Percentiles rank a stretch among this genome's conserved stretches.
phyloP scores from a whole-genome alignment of 1,140 invertebrate species.

The Bombyx mori region DNA sequence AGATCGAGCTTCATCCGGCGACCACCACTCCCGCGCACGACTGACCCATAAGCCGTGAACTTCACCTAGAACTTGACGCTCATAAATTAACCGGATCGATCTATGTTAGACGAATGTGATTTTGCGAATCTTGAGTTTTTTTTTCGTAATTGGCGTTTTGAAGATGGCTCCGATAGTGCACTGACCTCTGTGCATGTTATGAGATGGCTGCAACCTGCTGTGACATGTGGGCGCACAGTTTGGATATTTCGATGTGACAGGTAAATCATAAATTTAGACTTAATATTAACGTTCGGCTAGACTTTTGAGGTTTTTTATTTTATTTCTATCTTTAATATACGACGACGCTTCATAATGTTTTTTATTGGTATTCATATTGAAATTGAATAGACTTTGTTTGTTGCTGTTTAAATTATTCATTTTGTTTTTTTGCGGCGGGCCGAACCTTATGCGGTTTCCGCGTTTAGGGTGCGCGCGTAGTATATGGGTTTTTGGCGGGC shows the following conservation, averaged over 20 bases:
- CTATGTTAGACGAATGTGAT: slow-evolving; percentile 47
- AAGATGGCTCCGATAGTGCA: slow-evolving; percentile 3
- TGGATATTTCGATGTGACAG: background rate
- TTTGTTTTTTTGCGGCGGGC: too few relatives aligned
- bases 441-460: too few relatives aligned
- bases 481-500: background rate
- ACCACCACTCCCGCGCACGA: slow-evolving; percentile 33
- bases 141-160: slow-evolving; percentile 3
- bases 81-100: slow-evolving; percentile 46
- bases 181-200: slow-evolving; percentile 5
- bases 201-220: slow-evolving; percentile 1
- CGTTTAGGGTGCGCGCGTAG: background rate
- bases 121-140: slow-evolving; percentile 19
- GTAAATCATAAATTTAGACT: background rate
- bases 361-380: too few relatives aligned
- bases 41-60: slow-evolving; percentile 40
- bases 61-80: slow-evolving; percentile 47
- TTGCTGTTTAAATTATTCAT: too few relatives aligned
- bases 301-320: too few relatives aligned
- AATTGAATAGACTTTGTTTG: too few relatives aligned
- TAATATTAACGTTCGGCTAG: too few relatives aligned
- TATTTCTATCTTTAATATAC: too few relatives aligned
- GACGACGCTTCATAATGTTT: too few relatives aligned
- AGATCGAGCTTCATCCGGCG: slow-evolving; percentile 20
- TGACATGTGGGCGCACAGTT: background rate